These are phyloP conservation scores for Paramormyrops hopkinsi DNA, from an alignment of 2,797 vertebrate species.

Conservation along the genomic window DNA sequence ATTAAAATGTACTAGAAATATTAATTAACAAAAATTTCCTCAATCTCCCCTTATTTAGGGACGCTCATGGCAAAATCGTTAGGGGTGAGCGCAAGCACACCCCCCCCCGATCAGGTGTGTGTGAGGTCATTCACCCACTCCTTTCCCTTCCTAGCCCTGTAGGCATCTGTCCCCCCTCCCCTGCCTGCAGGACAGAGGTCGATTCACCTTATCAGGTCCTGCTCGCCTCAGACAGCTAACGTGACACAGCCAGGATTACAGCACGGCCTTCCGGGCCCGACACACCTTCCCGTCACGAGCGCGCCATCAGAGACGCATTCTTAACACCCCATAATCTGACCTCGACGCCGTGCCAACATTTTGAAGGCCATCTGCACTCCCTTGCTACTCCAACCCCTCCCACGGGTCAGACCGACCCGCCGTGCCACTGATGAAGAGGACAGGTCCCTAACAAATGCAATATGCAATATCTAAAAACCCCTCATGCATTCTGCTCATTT, in stretches of 20 bases:
- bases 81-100: neutral
- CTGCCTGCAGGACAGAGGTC: neutral
- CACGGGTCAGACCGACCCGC: neutral
- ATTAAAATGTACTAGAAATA: neutral
- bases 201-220: neutral
- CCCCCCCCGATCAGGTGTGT: neutral
- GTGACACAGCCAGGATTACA: neutral
- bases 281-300: neutral
- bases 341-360: neutral
- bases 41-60: neutral
- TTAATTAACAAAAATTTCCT: neutral
- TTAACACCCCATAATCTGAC: neutral
- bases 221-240: neutral
- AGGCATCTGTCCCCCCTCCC: neutral
- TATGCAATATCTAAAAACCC: neutral
- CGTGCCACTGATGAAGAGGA: neutral
- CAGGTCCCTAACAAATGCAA: neutral
- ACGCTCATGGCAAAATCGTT: neutral
- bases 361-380: neutral
- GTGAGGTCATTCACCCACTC: neutral
- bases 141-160: neutral
- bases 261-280: neutral
- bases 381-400: neutral
- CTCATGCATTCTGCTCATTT: neutral
- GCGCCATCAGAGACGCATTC: neutral